These are phyloP conservation scores for Argyra leucocephala DNA, from an alignment of 2,888 invertebrate species.

Conservation along the genomic window DNA sequence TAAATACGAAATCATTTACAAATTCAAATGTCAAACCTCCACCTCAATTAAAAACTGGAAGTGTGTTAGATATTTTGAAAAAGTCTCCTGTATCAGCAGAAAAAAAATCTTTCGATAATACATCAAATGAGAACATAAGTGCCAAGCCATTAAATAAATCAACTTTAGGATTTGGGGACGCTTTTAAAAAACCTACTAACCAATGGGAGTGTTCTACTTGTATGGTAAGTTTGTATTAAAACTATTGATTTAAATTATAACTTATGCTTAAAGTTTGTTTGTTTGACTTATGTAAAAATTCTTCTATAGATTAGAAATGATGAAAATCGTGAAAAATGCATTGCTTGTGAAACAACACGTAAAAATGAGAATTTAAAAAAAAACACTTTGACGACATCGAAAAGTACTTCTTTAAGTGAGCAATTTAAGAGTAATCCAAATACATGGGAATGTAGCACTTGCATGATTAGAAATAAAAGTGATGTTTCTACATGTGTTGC, in stretches of 20 bases:
- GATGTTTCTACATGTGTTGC: slow-evolving; percentile 46
- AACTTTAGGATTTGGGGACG: slow-evolving; percentile 31
- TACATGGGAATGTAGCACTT: slow-evolving; percentile 52
- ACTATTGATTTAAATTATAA: background rate
- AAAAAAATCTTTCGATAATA: background rate
- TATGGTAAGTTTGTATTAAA: slow-evolving; percentile 30
- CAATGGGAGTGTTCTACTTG: slow-evolving; percentile 61
- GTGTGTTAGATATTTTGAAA: slow-evolving; percentile 41
- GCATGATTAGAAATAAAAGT: slow-evolving; percentile 49
- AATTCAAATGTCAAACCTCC: slow-evolving; percentile 15
- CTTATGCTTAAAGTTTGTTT: no score
- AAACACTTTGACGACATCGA: slow-evolving; percentile 12
- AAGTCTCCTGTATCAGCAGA: slow-evolving; percentile 21
- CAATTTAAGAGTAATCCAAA: slow-evolving; percentile 48
- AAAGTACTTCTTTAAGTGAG: slow-evolving; percentile 35
- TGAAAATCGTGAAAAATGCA: slow-evolving; percentile 43
- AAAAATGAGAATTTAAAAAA: slow-evolving; percentile 16
- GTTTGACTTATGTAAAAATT: no score
- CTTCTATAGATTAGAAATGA: slow-evolving; percentile 46
- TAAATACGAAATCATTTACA: slow-evolving; percentile 2
- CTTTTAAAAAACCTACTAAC: slow-evolving; percentile 48
- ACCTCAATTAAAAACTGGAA: slow-evolving; percentile 40
- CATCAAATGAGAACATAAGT: background rate
- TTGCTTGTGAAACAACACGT: slow-evolving; percentile 48
- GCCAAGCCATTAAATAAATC: background rate